phyloP scores from a whole-genome alignment of 2,888 invertebrate species.

The Melanostoma mellinum region DNA sequence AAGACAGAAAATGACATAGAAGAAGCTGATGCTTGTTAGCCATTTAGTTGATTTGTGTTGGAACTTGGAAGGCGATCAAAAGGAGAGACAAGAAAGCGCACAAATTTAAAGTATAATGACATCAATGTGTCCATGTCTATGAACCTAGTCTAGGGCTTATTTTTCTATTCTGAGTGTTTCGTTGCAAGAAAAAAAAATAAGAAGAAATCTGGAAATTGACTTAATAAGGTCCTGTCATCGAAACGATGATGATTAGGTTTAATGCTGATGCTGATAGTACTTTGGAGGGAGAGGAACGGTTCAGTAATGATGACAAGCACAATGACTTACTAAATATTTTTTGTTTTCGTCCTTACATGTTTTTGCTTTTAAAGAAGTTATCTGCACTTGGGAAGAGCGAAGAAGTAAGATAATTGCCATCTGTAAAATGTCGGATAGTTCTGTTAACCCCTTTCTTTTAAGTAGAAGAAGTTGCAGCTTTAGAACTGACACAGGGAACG shows the following conservation, averaged over 20 bases:
- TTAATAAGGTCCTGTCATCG: conserved; percentile 33
- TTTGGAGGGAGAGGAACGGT: not conserved
- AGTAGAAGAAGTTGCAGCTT: too few species aligned
- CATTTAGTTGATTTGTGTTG: conserved; percentile 26
- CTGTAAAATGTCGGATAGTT: too few species aligned
- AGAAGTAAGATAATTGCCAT: too few species aligned
- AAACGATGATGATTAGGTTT: conserved; percentile 3
- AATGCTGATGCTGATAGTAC: not conserved
- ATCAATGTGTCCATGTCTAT: conserved; percentile 22
- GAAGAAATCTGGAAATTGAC: conserved; percentile 4
- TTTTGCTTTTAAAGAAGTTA: too few species aligned
- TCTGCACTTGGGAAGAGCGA: too few species aligned
- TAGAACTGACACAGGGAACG: too few species aligned
- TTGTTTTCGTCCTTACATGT: too few species aligned
- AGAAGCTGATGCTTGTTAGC: conserved; percentile 11
- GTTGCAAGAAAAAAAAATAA: not conserved
- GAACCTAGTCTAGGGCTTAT: not conserved
- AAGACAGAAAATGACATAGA: conserved; percentile 13
- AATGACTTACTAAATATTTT: not conserved
- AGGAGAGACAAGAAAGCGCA: conserved; percentile 14
- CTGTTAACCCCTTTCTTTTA: too few species aligned
- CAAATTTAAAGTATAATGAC: conserved; percentile 32
- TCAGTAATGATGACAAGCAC: not conserved
- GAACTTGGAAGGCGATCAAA: conserved; percentile 44
- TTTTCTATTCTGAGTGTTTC: not conserved